These are phyloP conservation scores for Helicoverpa armigera DNA, from an alignment of 1,140 invertebrate species.

Conservation along the genomic window DNA sequence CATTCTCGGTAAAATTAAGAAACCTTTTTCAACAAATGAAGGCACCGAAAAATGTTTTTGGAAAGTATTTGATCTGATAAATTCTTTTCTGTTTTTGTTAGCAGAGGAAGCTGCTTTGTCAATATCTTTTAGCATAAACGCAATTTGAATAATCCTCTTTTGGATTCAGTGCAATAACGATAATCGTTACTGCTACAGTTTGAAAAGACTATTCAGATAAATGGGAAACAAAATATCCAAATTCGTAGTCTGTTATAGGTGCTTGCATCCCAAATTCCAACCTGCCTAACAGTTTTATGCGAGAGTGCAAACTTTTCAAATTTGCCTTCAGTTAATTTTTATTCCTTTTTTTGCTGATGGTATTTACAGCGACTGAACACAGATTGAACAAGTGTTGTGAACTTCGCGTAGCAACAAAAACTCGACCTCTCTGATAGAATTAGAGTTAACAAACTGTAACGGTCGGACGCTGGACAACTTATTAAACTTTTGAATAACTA, in stretches of 20 bases:
- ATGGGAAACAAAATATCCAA: constrained; percentile 35
- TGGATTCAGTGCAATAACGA: constrained; percentile 1
- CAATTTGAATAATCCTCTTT: constrained; percentile 22
- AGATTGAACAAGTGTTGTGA: constrained; percentile 45
- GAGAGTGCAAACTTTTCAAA: constrained; percentile 26
- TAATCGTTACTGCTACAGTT: constrained; percentile 22
- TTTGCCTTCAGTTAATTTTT: constrained; percentile 32
- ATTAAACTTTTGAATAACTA: constrained; percentile 40
- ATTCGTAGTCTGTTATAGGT: constrained; percentile 27
- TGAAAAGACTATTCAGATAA: constrained; percentile 4
- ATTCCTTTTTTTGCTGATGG: constrained; percentile 1
- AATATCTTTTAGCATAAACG: not conserved
- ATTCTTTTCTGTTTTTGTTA: not conserved
- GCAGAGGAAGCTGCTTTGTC: not conserved
- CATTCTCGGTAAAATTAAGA: constrained; percentile 15
- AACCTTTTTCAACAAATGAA: not conserved
- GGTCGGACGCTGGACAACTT: constrained; percentile 34
- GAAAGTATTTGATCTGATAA: not conserved
- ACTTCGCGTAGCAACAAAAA: constrained; percentile 48
- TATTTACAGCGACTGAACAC: constrained; percentile 30
- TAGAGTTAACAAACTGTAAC: constrained; percentile 54
- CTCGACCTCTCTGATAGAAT: constrained; percentile 49
- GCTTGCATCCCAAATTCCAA: constrained; percentile 4
- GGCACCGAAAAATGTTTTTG: not conserved
- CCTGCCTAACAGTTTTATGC: constrained; percentile 8